phyloP scores from a whole-genome alignment of 2,113 vertebrate species.

The Piprites chloris region DNA sequence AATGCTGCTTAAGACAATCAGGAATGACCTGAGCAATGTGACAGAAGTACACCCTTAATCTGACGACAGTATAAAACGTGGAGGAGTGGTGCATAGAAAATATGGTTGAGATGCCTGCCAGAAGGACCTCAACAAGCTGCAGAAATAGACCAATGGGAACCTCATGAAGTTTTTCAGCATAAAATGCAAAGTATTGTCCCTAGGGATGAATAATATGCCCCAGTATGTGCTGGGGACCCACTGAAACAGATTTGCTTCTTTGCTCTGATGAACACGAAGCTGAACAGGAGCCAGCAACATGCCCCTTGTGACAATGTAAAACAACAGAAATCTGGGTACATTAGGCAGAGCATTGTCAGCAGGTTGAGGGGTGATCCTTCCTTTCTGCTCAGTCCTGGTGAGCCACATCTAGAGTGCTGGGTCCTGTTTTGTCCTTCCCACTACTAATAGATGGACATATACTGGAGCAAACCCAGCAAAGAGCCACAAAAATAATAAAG shows the following conservation, averaged over 20 bases:
- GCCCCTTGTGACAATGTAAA: background rate
- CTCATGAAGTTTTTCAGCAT: background rate
- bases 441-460: background rate
- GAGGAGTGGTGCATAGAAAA: background rate
- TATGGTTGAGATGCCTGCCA: background rate
- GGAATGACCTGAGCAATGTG: background rate
- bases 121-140: background rate
- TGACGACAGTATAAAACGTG: background rate
- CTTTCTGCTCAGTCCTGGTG: background rate
- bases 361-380: background rate
- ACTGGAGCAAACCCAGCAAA: background rate
- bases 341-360: background rate
- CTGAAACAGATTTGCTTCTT: background rate
- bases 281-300: background rate
- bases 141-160: background rate
- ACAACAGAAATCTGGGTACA: background rate
- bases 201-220: background rate
- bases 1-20: background rate
- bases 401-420: background rate
- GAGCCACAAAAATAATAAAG: background rate
- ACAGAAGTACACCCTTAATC: background rate
- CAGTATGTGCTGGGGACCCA: background rate
- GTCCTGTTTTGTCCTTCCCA: background rate
- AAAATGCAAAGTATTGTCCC: background rate
- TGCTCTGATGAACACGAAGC: background rate